Base-by-base conservation (phyloP, 2,113 vertebrate species). In the Myotis lucifugus region DNA sequence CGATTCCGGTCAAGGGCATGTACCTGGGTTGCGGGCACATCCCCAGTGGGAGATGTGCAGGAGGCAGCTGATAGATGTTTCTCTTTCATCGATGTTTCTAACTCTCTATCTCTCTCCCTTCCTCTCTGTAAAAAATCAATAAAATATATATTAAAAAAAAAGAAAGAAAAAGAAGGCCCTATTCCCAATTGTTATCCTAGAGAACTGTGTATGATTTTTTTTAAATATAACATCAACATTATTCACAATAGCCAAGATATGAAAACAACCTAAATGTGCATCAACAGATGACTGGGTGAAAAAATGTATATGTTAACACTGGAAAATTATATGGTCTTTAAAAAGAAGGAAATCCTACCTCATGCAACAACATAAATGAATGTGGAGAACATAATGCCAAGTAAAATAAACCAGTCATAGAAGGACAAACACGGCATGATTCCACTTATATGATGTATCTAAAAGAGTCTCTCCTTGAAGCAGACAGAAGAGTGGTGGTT, bases 191-290 rank as follows among this genome's bases (percentile, higher is more conserved):
- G 29, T 12, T 81, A 19, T 66, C 32, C 8, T 78, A 8, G 76
- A 94, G 90, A 95, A 67, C 10, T 32, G 14, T 56, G 78, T 85
- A 13, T 82, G 27, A 85, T n/a, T n/a, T 69, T 59, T 95, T 77
- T 91, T 50, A 37, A 90, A 85, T 17, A 82, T 69, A 91, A 21
- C 18, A 85, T 69, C 56, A 92, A 42, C 21, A 85, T 90, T 50
- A 83, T 73, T 73, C 4, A 61, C 15, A 61, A 34, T 73, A 59
- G 19, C 66, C 67, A 91, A 73, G 67, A 70, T 73, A 83, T 48
- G 5, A 56, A 79, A 83, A 37, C 21, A 73, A 48, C 6, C 40
- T 61, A 73, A 87, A 79, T 32, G 8, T 37, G 40, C 32, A 79
- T 48, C 32, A 34, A 79, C 10, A 37, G 52, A 93, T 79, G 8